phyloP scores from a whole-genome alignment of 1,140 invertebrate genomes.

The Elymnias hypermnestra region DNA sequence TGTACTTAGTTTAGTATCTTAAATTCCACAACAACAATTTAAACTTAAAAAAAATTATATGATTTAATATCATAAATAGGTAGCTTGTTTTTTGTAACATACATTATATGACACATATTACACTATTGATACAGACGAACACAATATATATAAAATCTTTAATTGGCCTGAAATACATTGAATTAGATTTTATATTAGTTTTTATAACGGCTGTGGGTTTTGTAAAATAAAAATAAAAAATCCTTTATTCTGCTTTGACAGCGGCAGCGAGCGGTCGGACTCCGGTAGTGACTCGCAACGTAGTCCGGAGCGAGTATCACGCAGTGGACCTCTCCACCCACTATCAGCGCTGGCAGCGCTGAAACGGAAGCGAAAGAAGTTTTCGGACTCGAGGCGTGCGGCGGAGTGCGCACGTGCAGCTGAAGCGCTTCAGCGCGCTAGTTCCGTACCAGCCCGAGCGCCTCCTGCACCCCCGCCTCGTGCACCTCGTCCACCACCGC shows the following conservation, averaged over 20 bases:
- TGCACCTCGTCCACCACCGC: conserved; percentile 16
- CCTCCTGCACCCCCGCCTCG: conserved; percentile 23
- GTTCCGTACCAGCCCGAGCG: conserved; percentile 48
- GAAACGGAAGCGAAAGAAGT: conserved; percentile 86
- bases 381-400: conserved; percentile 84
- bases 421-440: conserved; percentile 51
- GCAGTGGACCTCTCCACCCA: conserved; percentile 44
- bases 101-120: too few relatives aligned
- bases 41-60: too few relatives aligned
- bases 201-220: too few relatives aligned
- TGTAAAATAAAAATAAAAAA: too few relatives aligned
- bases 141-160: too few relatives aligned
- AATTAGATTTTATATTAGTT: too few relatives aligned
- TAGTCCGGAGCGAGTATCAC: conserved; percentile 47
- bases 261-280: conserved; percentile 58
- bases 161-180: too few relatives aligned
- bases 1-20: too few relatives aligned
- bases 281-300: conserved; percentile 62
- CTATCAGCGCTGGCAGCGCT: conserved; percentile 81
- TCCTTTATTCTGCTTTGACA: conserved; percentile 17
- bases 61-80: too few relatives aligned
- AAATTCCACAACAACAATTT: too few relatives aligned
- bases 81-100: too few relatives aligned
- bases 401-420: conserved; percentile 41
- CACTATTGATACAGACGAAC: too few relatives aligned